phyloP scores from a whole-genome alignment of 2,888 invertebrate species.

The Steinernema hermaphroditum region DNA sequence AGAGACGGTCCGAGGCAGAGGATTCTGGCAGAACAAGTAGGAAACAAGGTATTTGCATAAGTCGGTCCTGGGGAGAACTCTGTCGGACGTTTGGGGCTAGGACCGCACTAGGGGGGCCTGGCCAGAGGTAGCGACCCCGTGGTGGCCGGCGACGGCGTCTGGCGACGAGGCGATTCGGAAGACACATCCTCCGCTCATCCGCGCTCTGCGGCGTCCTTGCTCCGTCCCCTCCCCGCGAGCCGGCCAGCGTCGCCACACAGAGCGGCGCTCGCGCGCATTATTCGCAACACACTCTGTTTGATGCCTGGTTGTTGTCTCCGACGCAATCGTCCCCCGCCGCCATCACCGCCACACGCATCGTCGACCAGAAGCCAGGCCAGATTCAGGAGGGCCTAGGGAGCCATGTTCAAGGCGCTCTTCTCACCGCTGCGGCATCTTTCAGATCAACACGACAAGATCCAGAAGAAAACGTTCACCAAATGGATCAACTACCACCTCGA shows the following conservation, averaged over 20 bases:
- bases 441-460: slow-evolving; percentile 66
- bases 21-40: no score
- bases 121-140: no score
- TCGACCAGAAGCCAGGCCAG: no score
- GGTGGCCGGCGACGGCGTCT: neutral
- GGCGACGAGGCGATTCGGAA: slow-evolving; percentile 20
- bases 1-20: no score
- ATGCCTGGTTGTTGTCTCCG: slow-evolving; percentile 28
- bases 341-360: neutral
- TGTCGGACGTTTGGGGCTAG: no score
- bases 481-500: slow-evolving; percentile 66
- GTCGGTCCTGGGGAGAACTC: no score
- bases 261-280: slow-evolving; percentile 29
- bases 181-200: slow-evolving; percentile 8
- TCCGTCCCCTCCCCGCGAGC: neutral
- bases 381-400: neutral
- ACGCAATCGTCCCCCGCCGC: slow-evolving; percentile 11
- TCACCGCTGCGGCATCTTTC: slow-evolving; percentile 47
- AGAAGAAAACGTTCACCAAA: slow-evolving; percentile 66
- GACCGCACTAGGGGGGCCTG: no score
- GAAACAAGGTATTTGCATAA: no score
- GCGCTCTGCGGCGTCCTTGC: neutral
- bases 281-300: slow-evolving; percentile 29
- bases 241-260: slow-evolving; percentile 28
- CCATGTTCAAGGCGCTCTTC: slow-evolving; percentile 25